Conservation (phyloP, 2,797 vertebrate genomes). For the Nannoperca australis region DNA sequence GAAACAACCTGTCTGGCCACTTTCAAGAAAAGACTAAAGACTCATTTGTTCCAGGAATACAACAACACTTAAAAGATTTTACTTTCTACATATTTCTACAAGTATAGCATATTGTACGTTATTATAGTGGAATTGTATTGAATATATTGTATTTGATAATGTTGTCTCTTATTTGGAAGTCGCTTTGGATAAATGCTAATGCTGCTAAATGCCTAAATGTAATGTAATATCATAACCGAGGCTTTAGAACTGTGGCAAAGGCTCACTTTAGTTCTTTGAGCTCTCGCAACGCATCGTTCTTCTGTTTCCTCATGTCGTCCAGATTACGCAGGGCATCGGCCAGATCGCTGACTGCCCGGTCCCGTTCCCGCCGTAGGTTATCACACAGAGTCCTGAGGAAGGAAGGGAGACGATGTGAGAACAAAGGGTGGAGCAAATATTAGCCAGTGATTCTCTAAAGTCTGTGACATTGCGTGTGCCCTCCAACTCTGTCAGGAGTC, state of each 20-base stretch:
- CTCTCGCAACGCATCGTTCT: conserved; percentile 92
- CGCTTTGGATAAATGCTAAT: too few species aligned
- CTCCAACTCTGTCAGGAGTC: neutral
- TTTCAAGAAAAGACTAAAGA: too few species aligned
- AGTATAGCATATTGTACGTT: too few species aligned
- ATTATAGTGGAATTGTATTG: too few species aligned
- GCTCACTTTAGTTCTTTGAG: conserved; percentile 95
- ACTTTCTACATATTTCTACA: too few species aligned
- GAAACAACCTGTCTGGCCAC: too few species aligned
- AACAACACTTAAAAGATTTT: too few species aligned
- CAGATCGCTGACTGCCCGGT: conserved; percentile 95
- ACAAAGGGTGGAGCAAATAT: neutral
- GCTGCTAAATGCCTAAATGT: too few species aligned
- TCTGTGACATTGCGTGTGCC: neutral
- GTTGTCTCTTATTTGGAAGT: too few species aligned
- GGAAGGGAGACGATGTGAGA: neutral
- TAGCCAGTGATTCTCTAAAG: neutral
- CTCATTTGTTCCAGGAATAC: too few species aligned
- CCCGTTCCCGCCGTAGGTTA: conserved; percentile 94
- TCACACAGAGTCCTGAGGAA: conserved; percentile 92
- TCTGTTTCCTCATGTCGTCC: conserved; percentile 97
- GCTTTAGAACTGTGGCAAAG: neutral
- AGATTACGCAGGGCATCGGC: conserved; percentile 95
- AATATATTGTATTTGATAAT: too few species aligned
- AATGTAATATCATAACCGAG: neutral